These are phyloP conservation scores for Chaenodraco wilsoni DNA, from an alignment of 2,797 vertebrate genomes.

Conservation along the genomic window DNA sequence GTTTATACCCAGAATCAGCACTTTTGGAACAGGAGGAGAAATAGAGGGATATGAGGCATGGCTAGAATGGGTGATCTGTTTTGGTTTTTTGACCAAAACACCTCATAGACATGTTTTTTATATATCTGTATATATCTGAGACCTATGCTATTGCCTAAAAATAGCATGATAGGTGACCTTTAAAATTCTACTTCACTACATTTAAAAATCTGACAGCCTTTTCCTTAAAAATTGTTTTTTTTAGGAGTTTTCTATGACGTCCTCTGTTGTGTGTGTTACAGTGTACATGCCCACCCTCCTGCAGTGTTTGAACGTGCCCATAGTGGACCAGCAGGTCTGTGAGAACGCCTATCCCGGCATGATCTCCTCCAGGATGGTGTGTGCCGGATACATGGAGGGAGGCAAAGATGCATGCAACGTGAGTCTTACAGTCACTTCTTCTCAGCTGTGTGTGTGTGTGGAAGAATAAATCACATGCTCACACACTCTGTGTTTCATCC, in stretches of 20 bases:
- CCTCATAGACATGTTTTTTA: too few species aligned
- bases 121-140: too few species aligned
- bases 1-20: too few species aligned
- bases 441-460: background rate
- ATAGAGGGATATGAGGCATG: too few species aligned
- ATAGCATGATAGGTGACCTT: too few species aligned
- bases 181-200: too few species aligned
- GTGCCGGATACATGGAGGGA: slow-evolving; percentile 79
- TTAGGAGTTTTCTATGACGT: background rate
- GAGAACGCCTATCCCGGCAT: slow-evolving; percentile 76
- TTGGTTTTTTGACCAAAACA: too few species aligned
- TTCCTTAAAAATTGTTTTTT: background rate
- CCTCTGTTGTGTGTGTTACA: slow-evolving; percentile 34
- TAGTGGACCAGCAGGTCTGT: slow-evolving; percentile 65
- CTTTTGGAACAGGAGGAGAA: too few species aligned
- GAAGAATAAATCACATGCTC: background rate
- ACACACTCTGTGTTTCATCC: slow-evolving; percentile 19
- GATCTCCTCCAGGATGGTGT: slow-evolving; percentile 83
- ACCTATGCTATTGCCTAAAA: too few species aligned
- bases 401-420: slow-evolving; percentile 81
- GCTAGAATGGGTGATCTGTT: too few species aligned
- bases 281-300: slow-evolving; percentile 65
- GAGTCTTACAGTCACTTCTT: slow-evolving; percentile 35
- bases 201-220: background rate
- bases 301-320: slow-evolving; percentile 79